Conservation (phyloP, 2,797 vertebrate species). For the Eulemur mongoz region DNA sequence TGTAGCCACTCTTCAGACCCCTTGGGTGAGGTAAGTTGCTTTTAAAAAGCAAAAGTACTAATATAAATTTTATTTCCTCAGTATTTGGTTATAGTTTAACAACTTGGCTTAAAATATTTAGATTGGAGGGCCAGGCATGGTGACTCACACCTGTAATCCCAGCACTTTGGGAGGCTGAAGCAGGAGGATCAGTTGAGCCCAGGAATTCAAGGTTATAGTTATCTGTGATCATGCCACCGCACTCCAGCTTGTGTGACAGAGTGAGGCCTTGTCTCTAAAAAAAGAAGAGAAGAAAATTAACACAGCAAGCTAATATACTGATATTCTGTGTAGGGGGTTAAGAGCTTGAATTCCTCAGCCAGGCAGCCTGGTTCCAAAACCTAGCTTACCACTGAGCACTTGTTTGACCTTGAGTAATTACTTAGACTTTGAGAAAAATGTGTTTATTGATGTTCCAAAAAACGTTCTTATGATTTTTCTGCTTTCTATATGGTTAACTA, state of each 20-base stretch:
- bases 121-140: background rate
- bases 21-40: background rate
- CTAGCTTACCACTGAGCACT: background rate
- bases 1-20: background rate
- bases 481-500: background rate
- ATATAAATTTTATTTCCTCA: conserved; percentile 29
- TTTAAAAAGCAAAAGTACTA: conserved; percentile 36
- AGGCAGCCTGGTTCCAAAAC: background rate
- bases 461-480: background rate
- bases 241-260: too few relatives aligned
- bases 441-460: background rate
- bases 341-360: conserved; percentile 28
- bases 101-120: conserved; percentile 33
- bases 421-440: background rate
- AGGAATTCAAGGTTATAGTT: too few relatives aligned
- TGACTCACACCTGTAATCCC: background rate
- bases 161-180: background rate
- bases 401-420: background rate
- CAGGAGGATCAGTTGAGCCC: too few relatives aligned
- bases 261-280: too few relatives aligned
- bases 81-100: background rate
- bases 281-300: too few relatives aligned
- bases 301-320: background rate
- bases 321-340: background rate
- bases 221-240: too few relatives aligned